Percentiles rank a stretch among this genome's conserved stretches.
Evolutionary conservation across 2,888 invertebrate species (phyloP).

Genomic region (Coleophora flavipennella): DNA sequence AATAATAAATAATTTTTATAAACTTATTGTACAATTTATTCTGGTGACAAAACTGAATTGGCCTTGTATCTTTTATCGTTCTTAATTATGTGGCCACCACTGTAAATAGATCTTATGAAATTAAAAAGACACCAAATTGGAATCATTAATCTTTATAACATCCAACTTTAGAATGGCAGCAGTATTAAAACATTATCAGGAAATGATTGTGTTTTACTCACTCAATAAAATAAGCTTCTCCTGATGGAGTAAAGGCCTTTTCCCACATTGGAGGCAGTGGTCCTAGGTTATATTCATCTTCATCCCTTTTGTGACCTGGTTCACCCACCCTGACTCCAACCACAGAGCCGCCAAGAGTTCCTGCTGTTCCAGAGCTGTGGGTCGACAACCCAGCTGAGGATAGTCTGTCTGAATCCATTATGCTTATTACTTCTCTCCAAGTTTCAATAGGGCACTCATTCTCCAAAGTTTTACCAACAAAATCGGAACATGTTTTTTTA

Average conservation of each 20-base stretch:
- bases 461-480: too few species aligned
- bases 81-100: too few species aligned
- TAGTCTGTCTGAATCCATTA: constrained; percentile 62
- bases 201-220: constrained; percentile 56
- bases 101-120: too few species aligned
- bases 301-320: constrained; percentile 59
- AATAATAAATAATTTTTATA: too few species aligned
- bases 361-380: constrained; percentile 63
- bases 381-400: constrained; percentile 66
- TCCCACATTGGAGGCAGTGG: constrained; percentile 98
- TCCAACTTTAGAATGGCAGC: too few species aligned
- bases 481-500: background rate
- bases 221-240: constrained; percentile 98
- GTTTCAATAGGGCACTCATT: too few species aligned
- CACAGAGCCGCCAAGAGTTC: constrained; percentile 60
- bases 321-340: constrained; percentile 60
- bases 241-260: constrained; percentile 96
- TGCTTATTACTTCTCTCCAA: constrained; percentile 38
- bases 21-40: too few species aligned
- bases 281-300: constrained; percentile 86
- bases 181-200: too few species aligned
- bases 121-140: too few species aligned
- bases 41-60: too few species aligned
- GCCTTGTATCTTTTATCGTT: too few species aligned
- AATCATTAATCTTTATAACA: too few species aligned